These are phyloP conservation scores for Lasioglossum figueresi DNA, from an alignment of 2,888 invertebrate species.

Conservation along the genomic window DNA sequence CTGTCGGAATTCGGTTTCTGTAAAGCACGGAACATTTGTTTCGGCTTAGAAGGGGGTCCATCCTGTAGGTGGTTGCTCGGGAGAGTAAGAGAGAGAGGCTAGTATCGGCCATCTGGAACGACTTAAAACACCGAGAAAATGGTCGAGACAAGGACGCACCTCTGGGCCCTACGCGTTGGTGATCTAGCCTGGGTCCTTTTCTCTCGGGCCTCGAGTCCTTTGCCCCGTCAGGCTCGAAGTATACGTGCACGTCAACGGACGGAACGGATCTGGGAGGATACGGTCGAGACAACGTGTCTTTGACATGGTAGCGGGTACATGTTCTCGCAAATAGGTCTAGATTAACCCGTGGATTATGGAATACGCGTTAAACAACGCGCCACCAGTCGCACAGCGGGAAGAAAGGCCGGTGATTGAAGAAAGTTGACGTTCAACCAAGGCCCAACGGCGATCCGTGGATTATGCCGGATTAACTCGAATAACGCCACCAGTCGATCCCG, in stretches of 20 bases:
- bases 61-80: conserved; percentile 35
- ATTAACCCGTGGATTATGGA: conserved; percentile 67
- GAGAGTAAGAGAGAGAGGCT: neutral
- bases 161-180: conserved; percentile 9
- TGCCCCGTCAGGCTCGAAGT: conserved; percentile 15
- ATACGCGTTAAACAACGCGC: conserved; percentile 68
- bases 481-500: conserved; percentile 75
- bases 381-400: conserved; percentile 70
- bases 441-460: conserved; percentile 62
- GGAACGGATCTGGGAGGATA: conserved; percentile 36
- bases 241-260: conserved; percentile 39
- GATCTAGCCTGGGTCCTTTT: conserved; percentile 6
- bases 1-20: neutral
- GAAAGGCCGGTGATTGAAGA: conserved; percentile 24
- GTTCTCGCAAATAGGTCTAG: conserved; percentile 55
- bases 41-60: conserved; percentile 67
- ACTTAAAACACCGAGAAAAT: conserved; percentile 72
- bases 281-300: conserved; percentile 5
- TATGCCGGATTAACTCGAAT: conserved; percentile 63
- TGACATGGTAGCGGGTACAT: conserved; percentile 22
- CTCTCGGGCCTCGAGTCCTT: conserved; percentile 37
- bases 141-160: conserved; percentile 35
- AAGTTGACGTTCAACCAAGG: conserved; percentile 41
- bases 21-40: conserved; percentile 69
- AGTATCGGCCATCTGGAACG: conserved; percentile 77